Percentiles rank a stretch among this genome's conserved stretches.
Conservation (phyloP, 2,113 vertebrate genomes). For the Ailurus styani region DNA sequence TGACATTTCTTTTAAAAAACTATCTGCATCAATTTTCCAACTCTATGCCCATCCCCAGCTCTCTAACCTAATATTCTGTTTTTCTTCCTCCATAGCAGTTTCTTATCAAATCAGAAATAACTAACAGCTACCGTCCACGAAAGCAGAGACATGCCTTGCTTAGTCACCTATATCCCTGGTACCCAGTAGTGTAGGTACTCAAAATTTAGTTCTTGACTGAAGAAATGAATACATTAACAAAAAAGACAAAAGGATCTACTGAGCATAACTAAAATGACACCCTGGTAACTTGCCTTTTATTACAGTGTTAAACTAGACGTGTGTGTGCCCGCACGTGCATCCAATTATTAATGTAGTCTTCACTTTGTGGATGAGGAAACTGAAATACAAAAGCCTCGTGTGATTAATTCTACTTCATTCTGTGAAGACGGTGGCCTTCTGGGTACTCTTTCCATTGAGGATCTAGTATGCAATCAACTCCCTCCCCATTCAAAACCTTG, state of each 20-base stretch:
- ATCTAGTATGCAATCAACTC: background rate
- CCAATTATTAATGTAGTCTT: background rate
- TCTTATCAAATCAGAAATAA: background rate
- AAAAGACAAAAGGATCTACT: background rate
- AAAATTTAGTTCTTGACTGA: background rate
- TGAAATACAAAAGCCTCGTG: background rate
- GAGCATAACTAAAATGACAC: background rate
- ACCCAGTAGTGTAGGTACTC: background rate
- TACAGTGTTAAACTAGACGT: background rate
- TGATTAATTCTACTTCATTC: background rate
- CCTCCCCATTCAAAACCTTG: background rate
- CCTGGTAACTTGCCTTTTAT: background rate
- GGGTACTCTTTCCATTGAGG: background rate
- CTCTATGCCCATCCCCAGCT: background rate
- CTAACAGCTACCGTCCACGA: background rate
- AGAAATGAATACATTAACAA: background rate
- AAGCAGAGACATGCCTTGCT: background rate
- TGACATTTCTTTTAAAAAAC: background rate
- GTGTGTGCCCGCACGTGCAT: background rate
- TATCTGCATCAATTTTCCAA: background rate
- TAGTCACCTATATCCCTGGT: background rate
- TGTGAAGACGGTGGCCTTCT: background rate
- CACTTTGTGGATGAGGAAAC: background rate
- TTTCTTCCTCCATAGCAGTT: background rate
- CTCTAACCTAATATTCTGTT: background rate